These are phyloP conservation scores for Physocephala rufipes DNA, from an alignment of 2,888 invertebrate species.

Conservation along the genomic window DNA sequence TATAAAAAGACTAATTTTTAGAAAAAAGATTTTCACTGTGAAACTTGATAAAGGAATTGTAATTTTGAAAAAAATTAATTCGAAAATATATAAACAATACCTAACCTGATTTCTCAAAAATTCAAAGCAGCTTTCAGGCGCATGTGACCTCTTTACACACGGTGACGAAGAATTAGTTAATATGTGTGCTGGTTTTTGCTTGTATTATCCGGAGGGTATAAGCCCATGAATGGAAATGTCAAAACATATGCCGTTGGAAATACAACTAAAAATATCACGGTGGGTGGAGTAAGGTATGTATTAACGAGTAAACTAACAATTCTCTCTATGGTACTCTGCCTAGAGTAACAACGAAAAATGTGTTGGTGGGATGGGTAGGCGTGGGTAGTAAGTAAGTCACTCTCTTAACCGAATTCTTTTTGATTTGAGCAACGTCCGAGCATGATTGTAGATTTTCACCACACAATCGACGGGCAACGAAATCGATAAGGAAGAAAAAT, in stretches of 20 bases:
- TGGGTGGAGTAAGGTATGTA: background rate
- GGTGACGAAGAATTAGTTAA: background rate
- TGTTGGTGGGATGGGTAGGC: background rate
- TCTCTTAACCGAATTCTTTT: conserved; percentile 40
- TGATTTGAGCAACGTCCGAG: conserved; percentile 38
- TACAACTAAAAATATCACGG: conserved; percentile 12
- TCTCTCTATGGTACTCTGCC: background rate
- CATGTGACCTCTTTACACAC: conserved; percentile 32
- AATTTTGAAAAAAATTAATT: too few relatives aligned
- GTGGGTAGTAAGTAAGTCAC: conserved; percentile 29
- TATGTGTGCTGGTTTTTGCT: too few relatives aligned
- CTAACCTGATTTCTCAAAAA: background rate
- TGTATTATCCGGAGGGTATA: too few relatives aligned
- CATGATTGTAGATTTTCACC: conserved; percentile 26
- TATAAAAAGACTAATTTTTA: too few relatives aligned
- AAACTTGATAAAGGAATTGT: too few relatives aligned
- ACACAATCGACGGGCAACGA: conserved; percentile 34
- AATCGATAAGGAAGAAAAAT: conserved; percentile 58
- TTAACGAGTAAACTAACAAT: conserved; percentile 32
- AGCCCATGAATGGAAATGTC: conserved; percentile 35
- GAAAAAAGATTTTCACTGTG: too few relatives aligned
- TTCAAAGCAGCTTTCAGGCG: conserved; percentile 24
- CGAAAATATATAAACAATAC: too few relatives aligned
- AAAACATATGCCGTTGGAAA: too few relatives aligned
- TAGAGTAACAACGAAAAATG: background rate